Percentiles rank a stretch among this genome's conserved stretches.
Conservation (phyloP, 2,797 vertebrate species). For the Kryptolebias ocellatus region DNA sequence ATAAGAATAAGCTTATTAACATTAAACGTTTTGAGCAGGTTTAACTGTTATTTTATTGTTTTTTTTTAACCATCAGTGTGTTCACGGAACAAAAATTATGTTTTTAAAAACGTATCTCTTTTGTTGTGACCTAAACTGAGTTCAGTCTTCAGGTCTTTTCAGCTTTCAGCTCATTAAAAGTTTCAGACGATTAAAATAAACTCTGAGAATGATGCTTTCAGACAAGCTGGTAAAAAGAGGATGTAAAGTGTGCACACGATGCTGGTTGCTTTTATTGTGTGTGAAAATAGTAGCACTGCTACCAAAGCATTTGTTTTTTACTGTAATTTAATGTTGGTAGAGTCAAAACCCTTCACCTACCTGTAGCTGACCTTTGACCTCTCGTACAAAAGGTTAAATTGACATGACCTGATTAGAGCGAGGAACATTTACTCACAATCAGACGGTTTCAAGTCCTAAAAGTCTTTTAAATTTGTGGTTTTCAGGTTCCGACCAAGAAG, state of each 20-base stretch:
- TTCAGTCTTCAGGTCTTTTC: not conserved
- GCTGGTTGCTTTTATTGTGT: not conserved
- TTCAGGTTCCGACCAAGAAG: constrained; percentile 96
- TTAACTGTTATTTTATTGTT: too few species aligned
- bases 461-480: not conserved
- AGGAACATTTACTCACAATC: too few species aligned
- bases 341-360: not conserved
- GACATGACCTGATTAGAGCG: too few species aligned
- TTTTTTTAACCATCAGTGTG: too few species aligned
- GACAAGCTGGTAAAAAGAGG: too few species aligned
- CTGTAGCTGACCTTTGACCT: not conserved
- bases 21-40: too few species aligned
- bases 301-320: not conserved
- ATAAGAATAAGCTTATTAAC: too few species aligned
- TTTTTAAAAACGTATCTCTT: not conserved
- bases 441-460: not conserved
- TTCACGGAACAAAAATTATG: too few species aligned
- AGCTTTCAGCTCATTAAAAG: not conserved
- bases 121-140: not conserved
- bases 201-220: too few species aligned
- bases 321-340: not conserved
- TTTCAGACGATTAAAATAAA: too few species aligned
- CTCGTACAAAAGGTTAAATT: not conserved
- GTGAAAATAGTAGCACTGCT: too few species aligned
- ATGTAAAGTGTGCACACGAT: not conserved